Evolutionary conservation across 2,797 vertebrate genomes (phyloP).

Genomic region (Lacerta bilineata): DNA sequence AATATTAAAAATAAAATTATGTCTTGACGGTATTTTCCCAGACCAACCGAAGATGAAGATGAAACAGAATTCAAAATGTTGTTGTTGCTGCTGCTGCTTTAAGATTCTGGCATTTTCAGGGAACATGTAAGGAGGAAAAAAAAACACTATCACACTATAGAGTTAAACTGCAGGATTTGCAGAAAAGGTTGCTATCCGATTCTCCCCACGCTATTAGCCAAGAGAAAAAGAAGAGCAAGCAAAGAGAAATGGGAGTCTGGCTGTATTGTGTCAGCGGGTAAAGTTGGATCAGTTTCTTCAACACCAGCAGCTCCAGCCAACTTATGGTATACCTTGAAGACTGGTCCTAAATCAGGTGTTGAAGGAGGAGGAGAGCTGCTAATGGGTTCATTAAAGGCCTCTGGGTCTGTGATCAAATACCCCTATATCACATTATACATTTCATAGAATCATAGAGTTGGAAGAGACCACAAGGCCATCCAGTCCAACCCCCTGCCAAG

Average conservation of each 20-base stretch:
- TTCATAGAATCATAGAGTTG: too few species aligned
- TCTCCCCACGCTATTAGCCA: not conserved
- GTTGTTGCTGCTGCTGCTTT: not conserved
- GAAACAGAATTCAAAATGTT: not conserved
- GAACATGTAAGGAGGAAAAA: not conserved
- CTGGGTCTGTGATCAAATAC: not conserved
- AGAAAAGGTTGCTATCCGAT: constrained; percentile 26
- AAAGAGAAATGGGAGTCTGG: not conserved
- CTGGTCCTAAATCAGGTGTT: not conserved
- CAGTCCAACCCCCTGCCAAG: too few species aligned
- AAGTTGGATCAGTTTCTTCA: constrained; percentile 21
- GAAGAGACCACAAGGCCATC: too few species aligned
- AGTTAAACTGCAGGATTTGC: not conserved
- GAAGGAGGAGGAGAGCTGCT: too few species aligned
- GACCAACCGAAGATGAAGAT: not conserved
- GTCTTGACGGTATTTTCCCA: not conserved
- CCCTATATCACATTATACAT: too few species aligned
- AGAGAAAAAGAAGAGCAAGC: not conserved
- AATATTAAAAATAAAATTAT: too few species aligned
- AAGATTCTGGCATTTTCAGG: not conserved
- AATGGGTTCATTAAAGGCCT: not conserved
- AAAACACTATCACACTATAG: not conserved
- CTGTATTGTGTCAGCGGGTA: constrained; percentile 51
- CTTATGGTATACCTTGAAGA: constrained; percentile 24
- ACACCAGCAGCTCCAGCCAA: not conserved